phyloP scores from a whole-genome alignment of 2,113 vertebrate genomes.

The Lepisosteus oculatus region DNA sequence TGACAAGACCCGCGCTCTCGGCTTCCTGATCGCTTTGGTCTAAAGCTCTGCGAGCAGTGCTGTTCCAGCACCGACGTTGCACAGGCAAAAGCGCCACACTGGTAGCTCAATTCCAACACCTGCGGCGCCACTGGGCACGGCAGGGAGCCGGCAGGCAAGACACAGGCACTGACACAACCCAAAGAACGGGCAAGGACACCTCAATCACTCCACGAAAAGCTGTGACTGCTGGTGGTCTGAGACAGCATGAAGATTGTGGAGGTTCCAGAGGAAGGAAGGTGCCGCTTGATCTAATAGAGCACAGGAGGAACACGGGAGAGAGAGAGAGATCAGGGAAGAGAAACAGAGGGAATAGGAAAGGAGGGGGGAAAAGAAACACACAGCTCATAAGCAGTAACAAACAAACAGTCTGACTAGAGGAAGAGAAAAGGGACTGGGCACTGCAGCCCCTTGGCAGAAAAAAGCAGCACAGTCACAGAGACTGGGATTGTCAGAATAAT shows the following conservation, averaged over 20 bases:
- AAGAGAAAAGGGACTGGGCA: neutral
- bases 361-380: neutral
- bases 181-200: constrained; percentile 76
- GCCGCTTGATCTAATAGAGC: constrained; percentile 86
- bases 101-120: neutral
- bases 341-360: neutral
- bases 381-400: constrained; percentile 4
- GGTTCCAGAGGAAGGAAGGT: constrained; percentile 96
- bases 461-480: neutral
- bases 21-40: too few relatives aligned
- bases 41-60: too few relatives aligned
- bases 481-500: neutral
- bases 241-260: constrained; percentile 99
- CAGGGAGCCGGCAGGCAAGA: constrained; percentile 39
- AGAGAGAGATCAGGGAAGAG: too few relatives aligned
- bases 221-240: constrained; percentile 98
- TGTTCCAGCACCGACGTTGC: too few relatives aligned
- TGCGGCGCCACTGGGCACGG: constrained; percentile 30
- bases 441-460: neutral
- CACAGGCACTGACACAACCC: constrained; percentile 42
- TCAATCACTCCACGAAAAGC: constrained; percentile 99
- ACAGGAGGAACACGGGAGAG: constrained; percentile 57
- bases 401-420: neutral
- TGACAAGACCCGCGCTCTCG: too few relatives aligned
- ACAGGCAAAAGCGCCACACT: too few relatives aligned